phyloP scores from a whole-genome alignment of 2,797 vertebrate genomes.

The Malacoraja senta region DNA sequence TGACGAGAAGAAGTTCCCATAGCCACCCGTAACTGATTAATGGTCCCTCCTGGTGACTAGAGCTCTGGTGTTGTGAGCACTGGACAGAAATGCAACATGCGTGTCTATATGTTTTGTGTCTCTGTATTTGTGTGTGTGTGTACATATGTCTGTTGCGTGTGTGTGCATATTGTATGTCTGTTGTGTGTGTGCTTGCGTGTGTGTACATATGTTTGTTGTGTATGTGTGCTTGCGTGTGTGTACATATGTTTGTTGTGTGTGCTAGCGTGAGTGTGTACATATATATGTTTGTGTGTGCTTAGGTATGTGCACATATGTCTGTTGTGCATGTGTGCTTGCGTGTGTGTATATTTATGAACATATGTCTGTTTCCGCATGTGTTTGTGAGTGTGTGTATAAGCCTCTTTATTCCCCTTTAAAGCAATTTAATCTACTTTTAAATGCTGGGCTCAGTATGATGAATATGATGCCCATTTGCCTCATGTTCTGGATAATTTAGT shows the following conservation, averaged over 20 bases:
- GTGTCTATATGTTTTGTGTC: too few species aligned
- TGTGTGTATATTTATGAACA: too few species aligned
- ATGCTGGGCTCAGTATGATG: neutral
- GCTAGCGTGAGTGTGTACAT: too few species aligned
- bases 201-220: too few species aligned
- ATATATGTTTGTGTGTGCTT: too few species aligned
- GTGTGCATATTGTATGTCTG: neutral
- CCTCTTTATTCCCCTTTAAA: neutral
- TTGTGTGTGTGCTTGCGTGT: neutral
- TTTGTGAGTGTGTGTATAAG: neutral
- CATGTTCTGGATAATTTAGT: neutral
- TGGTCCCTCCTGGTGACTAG: neutral
- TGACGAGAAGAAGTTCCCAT: neutral
- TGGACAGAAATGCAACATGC: too few species aligned
- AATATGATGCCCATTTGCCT: neutral
- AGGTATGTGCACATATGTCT: too few species aligned
- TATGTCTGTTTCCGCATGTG: neutral
- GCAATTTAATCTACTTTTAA: neutral
- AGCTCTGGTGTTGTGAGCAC: too few species aligned
- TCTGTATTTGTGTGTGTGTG: too few species aligned
- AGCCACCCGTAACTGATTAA: neutral
- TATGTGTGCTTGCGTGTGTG: too few species aligned
- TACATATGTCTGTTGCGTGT: neutral
- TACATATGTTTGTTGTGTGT: too few species aligned
- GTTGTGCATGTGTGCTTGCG: too few species aligned